Evolutionary conservation across 1,140 invertebrate genomes (phyloP), one percentile per base, ranked within the genome.

Genomic region (Aphis gossypii): DNA sequence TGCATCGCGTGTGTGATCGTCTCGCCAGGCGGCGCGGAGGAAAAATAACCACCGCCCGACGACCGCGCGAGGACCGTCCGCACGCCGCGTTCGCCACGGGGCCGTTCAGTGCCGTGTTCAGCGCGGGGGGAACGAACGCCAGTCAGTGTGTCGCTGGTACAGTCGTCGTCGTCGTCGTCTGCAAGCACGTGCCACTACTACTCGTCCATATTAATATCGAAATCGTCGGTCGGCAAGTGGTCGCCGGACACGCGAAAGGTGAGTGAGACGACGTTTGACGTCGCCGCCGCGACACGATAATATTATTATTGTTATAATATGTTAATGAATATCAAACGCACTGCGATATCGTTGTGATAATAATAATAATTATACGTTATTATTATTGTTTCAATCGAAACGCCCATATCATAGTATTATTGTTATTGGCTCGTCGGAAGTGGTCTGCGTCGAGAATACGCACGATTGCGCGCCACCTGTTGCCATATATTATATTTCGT

Each of bases 41-140:
- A 84, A 18, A 44, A 30, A 44, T 51, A 48, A 35, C 18, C 30
- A 35, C 30, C 7, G 11, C 2, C 35, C 88, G 51, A 48, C 3
- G n/a, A 6, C 35, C 21, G n/a, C 51, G 88, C 35, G 51, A 68
- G 25, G 88, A 54, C 35, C 51, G 88, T 89, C 88, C 48, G 35
- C 87, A 88, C n/a, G 48, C 87, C 87, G n/a, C 87, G 48, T 38
- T 54, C 44, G 84, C 44, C 84, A 86, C 84, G 84, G 84, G 84
- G 51, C 9, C 35, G 88, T 56, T 89, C 51, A 89, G 88, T 89
- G 38, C 88, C 51, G 88, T 56, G 48, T 89, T 56, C 21, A n/a
- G 35, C 20, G 48, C 88, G 88, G 88, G 88, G 88, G 48, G 88
- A 56, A 56, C 87, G 87, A 54, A 54, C 48, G 88, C 46, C 35